Percentiles rank a stretch among this genome's conserved stretches.
Evolutionary conservation across 2,113 vertebrate species (phyloP).

Genomic region (Leucoraja erinaceus): DNA sequence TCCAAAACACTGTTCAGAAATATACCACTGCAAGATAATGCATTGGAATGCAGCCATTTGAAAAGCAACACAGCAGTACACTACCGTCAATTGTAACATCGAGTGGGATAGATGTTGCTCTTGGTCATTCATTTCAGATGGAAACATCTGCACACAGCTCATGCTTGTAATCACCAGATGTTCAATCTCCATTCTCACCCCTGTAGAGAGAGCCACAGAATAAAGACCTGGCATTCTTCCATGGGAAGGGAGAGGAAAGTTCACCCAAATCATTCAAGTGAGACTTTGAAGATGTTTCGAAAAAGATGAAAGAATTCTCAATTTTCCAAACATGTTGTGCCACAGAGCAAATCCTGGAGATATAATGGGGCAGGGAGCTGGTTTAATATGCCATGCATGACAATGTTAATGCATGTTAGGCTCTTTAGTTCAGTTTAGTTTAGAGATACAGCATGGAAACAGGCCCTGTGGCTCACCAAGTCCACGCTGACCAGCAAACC

Average conservation of each 20-base stretch:
- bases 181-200: background rate
- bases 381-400: background rate
- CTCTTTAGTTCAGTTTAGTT: too few species aligned
- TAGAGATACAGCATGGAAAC: too few species aligned
- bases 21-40: background rate
- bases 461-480: too few species aligned
- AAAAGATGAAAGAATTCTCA: background rate
- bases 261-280: background rate
- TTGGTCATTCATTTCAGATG: conserved; percentile 33
- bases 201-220: background rate
- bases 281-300: too few species aligned
- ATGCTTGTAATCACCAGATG: conserved; percentile 33
- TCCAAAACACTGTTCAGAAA: background rate
- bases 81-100: background rate
- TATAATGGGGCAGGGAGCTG: background rate
- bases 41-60: background rate
- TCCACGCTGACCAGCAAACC: too few species aligned
- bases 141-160: conserved; percentile 16
- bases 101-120: background rate
- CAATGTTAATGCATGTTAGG: background rate
- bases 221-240: background rate
- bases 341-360: background rate
- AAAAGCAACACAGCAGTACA: background rate
- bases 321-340: background rate
- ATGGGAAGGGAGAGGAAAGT: background rate